A percentile compares a stretch with the other conserved stretches of the same genome.
Conservation (phyloP, 2,113 vertebrate genomes). For the Syngnathus typhle region DNA sequence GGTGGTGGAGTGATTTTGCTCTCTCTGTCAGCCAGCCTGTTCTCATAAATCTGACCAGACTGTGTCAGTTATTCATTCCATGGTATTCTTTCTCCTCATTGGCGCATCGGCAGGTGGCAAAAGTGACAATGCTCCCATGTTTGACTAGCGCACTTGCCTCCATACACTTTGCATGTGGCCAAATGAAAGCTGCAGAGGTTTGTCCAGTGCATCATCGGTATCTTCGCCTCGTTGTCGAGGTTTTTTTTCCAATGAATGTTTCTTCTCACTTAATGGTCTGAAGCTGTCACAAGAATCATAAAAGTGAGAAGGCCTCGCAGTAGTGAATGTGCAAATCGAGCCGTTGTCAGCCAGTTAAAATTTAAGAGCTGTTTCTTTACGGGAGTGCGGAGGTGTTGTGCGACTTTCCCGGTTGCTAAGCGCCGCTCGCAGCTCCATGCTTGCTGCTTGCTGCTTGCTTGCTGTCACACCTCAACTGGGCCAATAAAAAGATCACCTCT, state of each 20-base stretch:
- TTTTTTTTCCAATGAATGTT: neutral
- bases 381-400: conserved; percentile 22
- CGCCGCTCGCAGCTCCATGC: conserved; percentile 22
- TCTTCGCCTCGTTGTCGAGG: too few species aligned
- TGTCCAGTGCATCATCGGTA: too few species aligned
- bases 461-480: conserved; percentile 32
- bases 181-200: conserved; percentile 15
- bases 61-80: conserved; percentile 50
- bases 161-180: conserved; percentile 26
- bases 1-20: conserved; percentile 31
- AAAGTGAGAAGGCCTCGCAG: conserved; percentile 11
- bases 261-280: conserved; percentile 3
- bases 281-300: conserved; percentile 17
- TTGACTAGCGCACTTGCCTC: conserved; percentile 57
- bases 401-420: conserved; percentile 37
- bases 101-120: too few species aligned
- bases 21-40: conserved; percentile 36
- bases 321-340: conserved; percentile 29
- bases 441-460: too few species aligned
- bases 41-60: conserved; percentile 58
- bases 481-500: conserved; percentile 25
- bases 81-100: conserved; percentile 47
- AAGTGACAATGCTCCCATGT: conserved; percentile 54
- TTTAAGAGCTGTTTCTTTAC: conserved; percentile 58
- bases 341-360: conserved; percentile 61